These are phyloP conservation scores for Ormyrus nitidulus DNA, from an alignment of 2,888 invertebrate genomes.

Conservation along the genomic window DNA sequence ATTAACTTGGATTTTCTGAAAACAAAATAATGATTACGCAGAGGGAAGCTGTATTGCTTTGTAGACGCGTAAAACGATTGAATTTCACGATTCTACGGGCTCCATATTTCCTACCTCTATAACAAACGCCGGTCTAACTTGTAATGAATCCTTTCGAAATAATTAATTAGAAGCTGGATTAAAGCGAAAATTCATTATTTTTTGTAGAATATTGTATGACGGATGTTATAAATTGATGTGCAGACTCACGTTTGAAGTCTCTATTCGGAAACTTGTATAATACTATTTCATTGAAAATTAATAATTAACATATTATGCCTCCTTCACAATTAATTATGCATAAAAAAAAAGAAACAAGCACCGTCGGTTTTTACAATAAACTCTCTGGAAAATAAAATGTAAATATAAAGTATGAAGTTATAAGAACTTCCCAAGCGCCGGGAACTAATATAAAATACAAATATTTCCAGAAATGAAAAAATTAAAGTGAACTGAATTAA, in stretches of 20 bases:
- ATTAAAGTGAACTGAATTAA: too few relatives aligned
- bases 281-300: conserved; percentile 23
- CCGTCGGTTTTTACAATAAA: too few relatives aligned
- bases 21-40: conserved; percentile 51
- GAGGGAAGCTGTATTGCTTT: conserved; percentile 24
- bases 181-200: conserved; percentile 49
- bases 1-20: too few relatives aligned
- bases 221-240: not conserved
- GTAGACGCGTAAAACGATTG: conserved; percentile 51
- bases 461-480: too few relatives aligned
- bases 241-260: too few relatives aligned
- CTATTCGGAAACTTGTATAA: too few relatives aligned
- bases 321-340: not conserved
- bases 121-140: conserved; percentile 48
- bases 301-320: conserved; percentile 9
- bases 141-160: conserved; percentile 54
- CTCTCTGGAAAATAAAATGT: too few relatives aligned
- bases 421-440: too few relatives aligned
- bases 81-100: conserved; percentile 49
- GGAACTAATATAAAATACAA: too few relatives aligned
- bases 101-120: conserved; percentile 51
- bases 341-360: not conserved
- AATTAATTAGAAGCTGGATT: conserved; percentile 52
- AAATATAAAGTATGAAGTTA: too few relatives aligned
- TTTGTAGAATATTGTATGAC: conserved; percentile 9